phyloP scores from a whole-genome alignment of 2,888 invertebrate genomes.

The Aphelenchoides bicaudatus region DNA sequence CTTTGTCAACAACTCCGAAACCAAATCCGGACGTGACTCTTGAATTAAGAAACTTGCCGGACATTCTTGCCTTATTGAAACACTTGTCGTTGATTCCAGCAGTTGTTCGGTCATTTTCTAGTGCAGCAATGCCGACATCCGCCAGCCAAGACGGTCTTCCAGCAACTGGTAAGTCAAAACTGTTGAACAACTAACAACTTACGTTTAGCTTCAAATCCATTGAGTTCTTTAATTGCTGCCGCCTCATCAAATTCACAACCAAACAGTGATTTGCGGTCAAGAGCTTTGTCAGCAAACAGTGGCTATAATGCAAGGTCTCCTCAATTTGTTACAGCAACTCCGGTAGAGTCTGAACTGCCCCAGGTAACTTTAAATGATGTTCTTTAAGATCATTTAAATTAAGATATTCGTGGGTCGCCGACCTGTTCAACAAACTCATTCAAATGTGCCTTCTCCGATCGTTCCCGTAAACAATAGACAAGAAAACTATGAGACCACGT shows the following conservation, averaged over 20 bases:
- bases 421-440: background rate
- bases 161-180: too few relatives aligned
- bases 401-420: too few relatives aligned
- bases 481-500: slow-evolving; percentile 5
- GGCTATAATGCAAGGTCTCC: slow-evolving; percentile 12
- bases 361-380: slow-evolving; percentile 8
- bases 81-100: slow-evolving; percentile 26
- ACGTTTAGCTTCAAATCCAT: slow-evolving; percentile 1
- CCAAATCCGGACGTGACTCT: slow-evolving; percentile 14
- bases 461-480: slow-evolving; percentile 23
- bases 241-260: slow-evolving; percentile 8
- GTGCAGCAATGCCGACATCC: slow-evolving; percentile 5
- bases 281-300: slow-evolving; percentile 11
- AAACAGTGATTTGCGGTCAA: background rate
- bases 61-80: slow-evolving; percentile 19
- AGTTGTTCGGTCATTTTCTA: slow-evolving; percentile 19
- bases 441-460: slow-evolving; percentile 20
- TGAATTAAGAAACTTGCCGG: slow-evolving; percentile 20
- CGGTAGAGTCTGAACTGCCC: slow-evolving; percentile 10
- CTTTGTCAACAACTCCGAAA: background rate
- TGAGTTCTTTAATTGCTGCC: background rate
- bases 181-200: too few relatives aligned
- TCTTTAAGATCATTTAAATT: slow-evolving; percentile 3
- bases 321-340: slow-evolving; percentile 5
- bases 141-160: background rate